Base-by-base conservation (phyloP, 2,113 vertebrate species). In the Clarias macrocephalus region DNA sequence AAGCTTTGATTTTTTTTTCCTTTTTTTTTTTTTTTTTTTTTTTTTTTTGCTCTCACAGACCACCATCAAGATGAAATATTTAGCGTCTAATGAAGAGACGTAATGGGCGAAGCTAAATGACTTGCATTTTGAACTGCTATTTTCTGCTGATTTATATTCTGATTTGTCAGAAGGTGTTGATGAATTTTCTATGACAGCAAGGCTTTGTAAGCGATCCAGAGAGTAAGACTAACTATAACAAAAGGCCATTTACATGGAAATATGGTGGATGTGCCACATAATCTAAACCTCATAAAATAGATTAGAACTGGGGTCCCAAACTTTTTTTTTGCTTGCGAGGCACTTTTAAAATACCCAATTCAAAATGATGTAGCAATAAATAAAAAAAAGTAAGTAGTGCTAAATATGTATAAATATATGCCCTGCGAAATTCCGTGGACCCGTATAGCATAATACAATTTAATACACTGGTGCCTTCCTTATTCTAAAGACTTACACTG, bases 61-160 rank as follows among this genome's bases (percentile, higher is more conserved):
- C 33, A 59, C 65, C 23, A 72, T 42, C 19, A 10, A 72, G 54
- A 5, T 28, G 7, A 75, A 80, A 84, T 73, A 65, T 83, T 82
- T 87, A 10, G 21, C 70, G 57, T 70, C n/a, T 70, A 60, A 89
- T 85, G 15, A 86, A 88, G 42, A 86, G 80, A 19, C 25, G 59
- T 21, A 42, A 80, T 59, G 66, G 30, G 9, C 5, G 59, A 68
- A 86, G 76, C 72, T 66, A 52, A 80, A 88, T 63, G 79, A 68
- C 54, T 86, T 82, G 33, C 33, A 62, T 60, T 82, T 59, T 62
- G 21, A 72, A 33, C 33, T 23, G 37, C 57, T 52, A 7, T 60
- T 59, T 86, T 62, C 52, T 37, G 75, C 37, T 54, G 73, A 30
- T 54, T 63, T 60, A 56, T 79, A 60, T 33, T 76, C 73, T n/a